A percentile compares a stretch with the other conserved stretches of the same genome.
Conservation (phyloP, 2,113 vertebrate species). For the Ptilorrhoa leucosticta region DNA sequence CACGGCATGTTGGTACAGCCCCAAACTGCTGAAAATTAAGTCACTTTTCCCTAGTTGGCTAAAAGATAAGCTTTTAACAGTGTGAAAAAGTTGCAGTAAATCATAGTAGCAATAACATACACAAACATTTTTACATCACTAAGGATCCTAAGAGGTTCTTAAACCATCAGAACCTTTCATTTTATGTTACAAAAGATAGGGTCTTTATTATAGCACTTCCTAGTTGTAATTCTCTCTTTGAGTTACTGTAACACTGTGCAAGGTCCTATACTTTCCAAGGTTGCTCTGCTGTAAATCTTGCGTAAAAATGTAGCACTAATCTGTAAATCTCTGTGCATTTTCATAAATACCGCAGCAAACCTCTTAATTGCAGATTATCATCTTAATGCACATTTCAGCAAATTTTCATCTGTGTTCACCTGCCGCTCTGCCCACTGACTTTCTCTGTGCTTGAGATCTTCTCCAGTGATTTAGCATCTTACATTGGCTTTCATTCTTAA, state of each 20-base stretch:
- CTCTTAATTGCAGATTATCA: neutral
- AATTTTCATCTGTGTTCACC: neutral
- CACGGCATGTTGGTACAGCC: rapidly evolving
- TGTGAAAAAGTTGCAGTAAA: neutral
- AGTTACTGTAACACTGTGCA: neutral
- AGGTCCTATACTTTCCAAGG: neutral
- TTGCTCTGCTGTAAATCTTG: neutral
- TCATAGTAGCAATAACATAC: neutral
- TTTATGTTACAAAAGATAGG: neutral
- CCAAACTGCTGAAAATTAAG: neutral
- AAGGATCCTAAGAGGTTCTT: neutral
- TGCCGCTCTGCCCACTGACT: neutral
- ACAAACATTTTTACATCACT: neutral
- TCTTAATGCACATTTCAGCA: neutral
- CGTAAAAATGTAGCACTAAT: neutral
- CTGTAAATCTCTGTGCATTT: neutral
- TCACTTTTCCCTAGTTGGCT: neutral
- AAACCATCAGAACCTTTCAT: neutral
- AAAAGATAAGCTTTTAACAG: neutral
- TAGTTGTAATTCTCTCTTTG: neutral
- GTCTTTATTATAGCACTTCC: neutral
- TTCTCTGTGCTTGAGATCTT: neutral
- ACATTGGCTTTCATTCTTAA: neutral
- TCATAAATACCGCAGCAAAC: neutral
- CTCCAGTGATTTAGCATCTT: neutral